phyloP scores from a whole-genome alignment of 2,888 invertebrate genomes.

The Ischnura elegans region DNA sequence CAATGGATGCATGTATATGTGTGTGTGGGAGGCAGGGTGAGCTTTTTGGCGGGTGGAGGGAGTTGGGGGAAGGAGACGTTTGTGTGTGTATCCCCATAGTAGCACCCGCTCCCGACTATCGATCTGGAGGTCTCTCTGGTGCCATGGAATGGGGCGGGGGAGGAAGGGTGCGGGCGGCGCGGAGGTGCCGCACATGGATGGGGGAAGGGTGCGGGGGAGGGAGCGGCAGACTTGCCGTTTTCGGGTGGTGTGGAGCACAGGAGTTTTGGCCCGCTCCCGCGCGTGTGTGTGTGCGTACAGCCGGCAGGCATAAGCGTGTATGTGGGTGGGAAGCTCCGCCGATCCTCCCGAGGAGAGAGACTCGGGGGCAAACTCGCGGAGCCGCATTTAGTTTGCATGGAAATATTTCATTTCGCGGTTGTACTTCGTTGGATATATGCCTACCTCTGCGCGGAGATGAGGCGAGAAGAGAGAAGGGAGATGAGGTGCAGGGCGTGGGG shows the following conservation, averaged over 20 bases:
- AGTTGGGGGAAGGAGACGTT: not conserved
- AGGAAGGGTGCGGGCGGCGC: not conserved
- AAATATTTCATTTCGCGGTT: no score
- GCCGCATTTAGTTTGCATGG: no score
- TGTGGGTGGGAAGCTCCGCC: no score
- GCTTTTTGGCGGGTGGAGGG: not conserved
- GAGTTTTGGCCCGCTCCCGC: slow-evolving; percentile 17
- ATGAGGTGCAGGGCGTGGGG: no score
- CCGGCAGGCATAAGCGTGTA: no score
- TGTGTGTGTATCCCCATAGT: slow-evolving; percentile 23
- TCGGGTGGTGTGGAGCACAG: not conserved
- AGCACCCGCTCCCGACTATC: slow-evolving; percentile 48
- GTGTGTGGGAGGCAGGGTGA: not conserved
- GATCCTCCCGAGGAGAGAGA: no score
- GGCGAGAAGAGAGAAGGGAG: no score
- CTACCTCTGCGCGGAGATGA: no score
- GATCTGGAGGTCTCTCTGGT: slow-evolving; percentile 50
- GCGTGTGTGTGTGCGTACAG: not conserved
- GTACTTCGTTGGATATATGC: no score
- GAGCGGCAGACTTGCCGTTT: not conserved
- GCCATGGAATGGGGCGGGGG: not conserved
- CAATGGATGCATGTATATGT: not conserved
- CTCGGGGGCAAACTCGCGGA: no score
- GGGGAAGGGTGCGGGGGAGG: not conserved
- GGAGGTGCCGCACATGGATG: not conserved